Evolutionary conservation across 2,888 invertebrate genomes (phyloP).

Genomic region (Melangyna quadrimaculata): DNA sequence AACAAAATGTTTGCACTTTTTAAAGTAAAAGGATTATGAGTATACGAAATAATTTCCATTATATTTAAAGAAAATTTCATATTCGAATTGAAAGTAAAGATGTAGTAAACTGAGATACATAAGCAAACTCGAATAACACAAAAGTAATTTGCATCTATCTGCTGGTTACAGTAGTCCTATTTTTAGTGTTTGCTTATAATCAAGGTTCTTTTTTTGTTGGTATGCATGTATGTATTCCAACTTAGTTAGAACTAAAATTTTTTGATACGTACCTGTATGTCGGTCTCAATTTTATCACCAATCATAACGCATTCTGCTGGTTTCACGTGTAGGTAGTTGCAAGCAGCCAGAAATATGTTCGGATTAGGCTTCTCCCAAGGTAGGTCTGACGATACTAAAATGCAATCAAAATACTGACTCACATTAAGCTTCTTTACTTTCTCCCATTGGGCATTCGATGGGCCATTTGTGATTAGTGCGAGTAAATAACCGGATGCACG

Average conservation of each 20-base stretch:
- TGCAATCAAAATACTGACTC: conserved; percentile 88
- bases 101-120: conserved; percentile 16
- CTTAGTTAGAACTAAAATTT: conserved; percentile 31
- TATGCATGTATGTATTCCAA: conserved; percentile 31
- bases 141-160: conserved; percentile 16
- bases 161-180: conserved; percentile 40
- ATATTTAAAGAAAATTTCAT: conserved; percentile 6
- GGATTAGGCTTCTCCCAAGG: conserved; percentile 93
- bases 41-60: background rate
- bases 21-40: background rate
- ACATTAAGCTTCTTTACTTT: conserved; percentile 88
- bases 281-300: conserved; percentile 93
- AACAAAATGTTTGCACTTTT: conserved; percentile 22
- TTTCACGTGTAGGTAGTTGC: conserved; percentile 87
- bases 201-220: conserved; percentile 38
- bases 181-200: conserved; percentile 51
- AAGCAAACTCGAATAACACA: conserved; percentile 19
- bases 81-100: background rate
- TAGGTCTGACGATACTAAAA: conserved; percentile 91
- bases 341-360: conserved; percentile 91
- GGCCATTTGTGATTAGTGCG: conserved; percentile 92
- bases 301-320: conserved; percentile 91
- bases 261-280: conserved; percentile 84
- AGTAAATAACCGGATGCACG: conserved; percentile 87
- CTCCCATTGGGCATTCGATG: conserved; percentile 94